Evolutionary conservation across 2,113 vertebrate species (phyloP).

Genomic region (Pteronura brasiliensis): DNA sequence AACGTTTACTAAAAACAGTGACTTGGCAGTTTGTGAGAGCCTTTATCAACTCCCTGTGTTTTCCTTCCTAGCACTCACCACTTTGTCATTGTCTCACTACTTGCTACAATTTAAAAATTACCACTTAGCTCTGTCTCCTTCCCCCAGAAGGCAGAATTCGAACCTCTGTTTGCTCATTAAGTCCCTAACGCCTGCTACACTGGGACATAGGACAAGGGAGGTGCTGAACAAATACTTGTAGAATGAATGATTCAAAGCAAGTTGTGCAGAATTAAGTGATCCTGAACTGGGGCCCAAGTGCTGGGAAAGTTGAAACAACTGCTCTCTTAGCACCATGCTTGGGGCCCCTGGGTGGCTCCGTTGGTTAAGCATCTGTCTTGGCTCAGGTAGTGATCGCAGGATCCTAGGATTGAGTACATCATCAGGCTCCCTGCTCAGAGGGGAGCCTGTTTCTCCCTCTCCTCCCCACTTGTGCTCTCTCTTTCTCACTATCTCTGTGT

Average conservation of each 20-base stretch:
- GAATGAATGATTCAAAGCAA: background rate
- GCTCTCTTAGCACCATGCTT: background rate
- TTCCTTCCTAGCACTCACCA: background rate
- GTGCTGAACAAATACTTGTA: background rate
- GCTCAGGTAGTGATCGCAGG: too few relatives aligned
- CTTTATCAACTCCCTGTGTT: background rate
- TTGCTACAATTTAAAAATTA: background rate
- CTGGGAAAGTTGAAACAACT: background rate
- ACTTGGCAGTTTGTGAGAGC: background rate
- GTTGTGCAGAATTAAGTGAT: background rate
- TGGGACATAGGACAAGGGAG: background rate
- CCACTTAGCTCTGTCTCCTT: background rate
- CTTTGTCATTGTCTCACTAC: background rate
- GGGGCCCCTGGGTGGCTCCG: too few relatives aligned
- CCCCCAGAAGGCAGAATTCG: background rate
- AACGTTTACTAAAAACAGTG: background rate
- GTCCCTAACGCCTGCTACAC: background rate
- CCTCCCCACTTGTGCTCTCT: too few relatives aligned
- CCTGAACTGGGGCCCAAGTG: background rate
- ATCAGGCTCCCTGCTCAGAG: too few relatives aligned
- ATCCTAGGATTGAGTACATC: too few relatives aligned
- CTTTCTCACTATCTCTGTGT: too few relatives aligned
- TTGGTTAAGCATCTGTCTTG: too few relatives aligned
- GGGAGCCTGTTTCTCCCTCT: too few relatives aligned
- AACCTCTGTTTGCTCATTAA: background rate